Evolutionary conservation across 2,797 vertebrate genomes (phyloP).

Genomic region (Apogon talboti): DNA sequence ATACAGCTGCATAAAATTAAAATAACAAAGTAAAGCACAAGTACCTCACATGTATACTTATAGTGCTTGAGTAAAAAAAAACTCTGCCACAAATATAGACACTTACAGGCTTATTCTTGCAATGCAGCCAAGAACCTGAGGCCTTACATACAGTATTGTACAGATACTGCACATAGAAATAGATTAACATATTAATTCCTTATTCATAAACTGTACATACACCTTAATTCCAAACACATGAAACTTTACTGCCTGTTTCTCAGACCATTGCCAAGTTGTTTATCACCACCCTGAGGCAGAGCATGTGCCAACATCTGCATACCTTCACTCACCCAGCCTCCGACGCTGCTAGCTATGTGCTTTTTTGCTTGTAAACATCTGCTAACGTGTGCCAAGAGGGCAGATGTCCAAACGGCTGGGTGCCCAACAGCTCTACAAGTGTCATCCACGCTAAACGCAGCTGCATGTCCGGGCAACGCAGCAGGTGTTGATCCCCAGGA

Average conservation of each 20-base stretch:
- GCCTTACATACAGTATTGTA: too few species aligned
- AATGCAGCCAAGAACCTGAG: too few species aligned
- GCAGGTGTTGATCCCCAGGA: constrained; percentile 57
- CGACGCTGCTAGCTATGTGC: constrained; percentile 52
- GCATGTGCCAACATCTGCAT: constrained; percentile 72
- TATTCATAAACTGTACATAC: constrained; percentile 25
- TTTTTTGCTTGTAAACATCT: constrained; percentile 71
- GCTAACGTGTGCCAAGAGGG: constrained; percentile 55
- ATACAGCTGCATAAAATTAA: too few species aligned
- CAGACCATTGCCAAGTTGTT: constrained; percentile 47
- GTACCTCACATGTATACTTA: too few species aligned
- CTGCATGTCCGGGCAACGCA: constrained; percentile 44
- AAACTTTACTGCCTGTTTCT: constrained; percentile 55
- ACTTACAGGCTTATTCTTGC: too few species aligned
- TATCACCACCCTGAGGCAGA: constrained; percentile 58
- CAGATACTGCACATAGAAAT: too few species aligned
- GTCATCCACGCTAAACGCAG: constrained; percentile 51
- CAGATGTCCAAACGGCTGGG: constrained; percentile 55
- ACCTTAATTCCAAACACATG: constrained; percentile 48
- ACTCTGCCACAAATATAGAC: not conserved
- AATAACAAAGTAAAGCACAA: too few species aligned
- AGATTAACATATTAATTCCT: constrained; percentile 14
- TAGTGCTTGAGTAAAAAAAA: too few species aligned
- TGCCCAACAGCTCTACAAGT: constrained; percentile 60
- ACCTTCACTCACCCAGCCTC: constrained; percentile 59